Percentiles rank a stretch among this genome's conserved stretches.
phyloP scores from a whole-genome alignment of 2,113 vertebrate genomes.

The Mohoua ochrocephala region DNA sequence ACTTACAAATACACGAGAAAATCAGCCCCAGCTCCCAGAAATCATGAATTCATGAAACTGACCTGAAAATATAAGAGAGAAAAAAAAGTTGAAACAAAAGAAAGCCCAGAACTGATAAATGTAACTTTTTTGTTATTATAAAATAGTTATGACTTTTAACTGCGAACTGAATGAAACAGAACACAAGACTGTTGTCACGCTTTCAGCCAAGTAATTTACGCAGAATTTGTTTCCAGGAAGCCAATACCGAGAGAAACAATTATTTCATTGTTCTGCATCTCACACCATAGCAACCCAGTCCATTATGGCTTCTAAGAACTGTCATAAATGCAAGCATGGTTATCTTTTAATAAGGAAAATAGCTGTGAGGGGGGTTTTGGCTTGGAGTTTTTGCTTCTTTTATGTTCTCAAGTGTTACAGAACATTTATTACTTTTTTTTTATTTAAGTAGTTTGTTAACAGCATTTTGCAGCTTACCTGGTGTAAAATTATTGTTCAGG shows the following conservation, averaged over 20 bases:
- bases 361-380: neutral
- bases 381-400: neutral
- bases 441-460: neutral
- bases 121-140: neutral
- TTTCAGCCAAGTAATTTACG: conserved; percentile 45
- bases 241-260: conserved; percentile 56
- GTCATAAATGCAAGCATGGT: conserved; percentile 35
- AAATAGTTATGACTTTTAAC: conserved; percentile 13
- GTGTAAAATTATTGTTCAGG: neutral
- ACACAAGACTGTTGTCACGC: conserved; percentile 15
- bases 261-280: conserved; percentile 59
- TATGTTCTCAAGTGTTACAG: neutral
- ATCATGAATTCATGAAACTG: conserved; percentile 98
- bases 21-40: conserved; percentile 90
- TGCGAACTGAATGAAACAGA: neutral
- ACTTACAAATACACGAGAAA: conserved; percentile 94
- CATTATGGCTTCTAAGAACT: conserved; percentile 42
- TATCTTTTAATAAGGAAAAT: conserved; percentile 52
- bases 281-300: conserved; percentile 50
- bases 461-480: neutral
- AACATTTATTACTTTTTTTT: neutral
- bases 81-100: neutral
- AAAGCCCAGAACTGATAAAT: neutral
- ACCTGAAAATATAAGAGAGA: conserved; percentile 76
- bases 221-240: conserved; percentile 64